Evolutionary conservation across 2,113 vertebrate genomes (phyloP), one percentile per base, ranked within the genome.

Genomic region (Accipiter cooperii): DNA sequence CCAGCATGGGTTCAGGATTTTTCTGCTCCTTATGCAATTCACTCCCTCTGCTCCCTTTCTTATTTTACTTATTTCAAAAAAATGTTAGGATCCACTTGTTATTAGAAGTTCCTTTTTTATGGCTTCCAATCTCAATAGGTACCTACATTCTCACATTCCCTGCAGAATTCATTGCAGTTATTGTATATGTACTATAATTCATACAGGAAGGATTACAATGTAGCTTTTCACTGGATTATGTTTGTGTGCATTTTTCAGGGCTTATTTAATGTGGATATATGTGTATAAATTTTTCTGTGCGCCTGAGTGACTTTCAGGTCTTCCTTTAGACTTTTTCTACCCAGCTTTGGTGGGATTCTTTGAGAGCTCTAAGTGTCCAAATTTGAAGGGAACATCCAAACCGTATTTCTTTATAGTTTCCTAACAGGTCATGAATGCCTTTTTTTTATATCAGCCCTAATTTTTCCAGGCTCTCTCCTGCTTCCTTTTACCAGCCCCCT

Each of bases 1-100:
- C 93, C 90, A 97, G 92, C 94, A 87, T 95, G 96, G 84, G 97
- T 96, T 97, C 96, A 95, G 93, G 94, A 92, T 96, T 97, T 97
- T 95, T 96, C 84, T 3, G 4, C 68, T 94, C 71, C 75, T 94
- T 84, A 60, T 86, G 94, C 87, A 91, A 94, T 96, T 95, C 86
- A 69, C 51, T 93, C 87, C 86, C 74, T 91, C 85, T 84, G 74
- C 84, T 93, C 83, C 55, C 65, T 95, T 97, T 97, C 79, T 84
- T 88, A 95, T 93, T 96, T 96, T 42, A 94, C 78, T 94, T 69
- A 93, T 93, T 94, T 92, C 24, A 90, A 93, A 94, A 94, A 96
- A 96, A 60, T 64, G 87, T 88, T 91, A 70, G 47, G 60, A 93
- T 96, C 75, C 82, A 84, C 82, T 96, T 96, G 70, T 93, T 84